Percentiles rank a stretch among this genome's conserved stretches.
These are phyloP conservation scores for Apocrypta bakeri DNA, from an alignment of 1,140 invertebrate species.

Conservation along the genomic window DNA sequence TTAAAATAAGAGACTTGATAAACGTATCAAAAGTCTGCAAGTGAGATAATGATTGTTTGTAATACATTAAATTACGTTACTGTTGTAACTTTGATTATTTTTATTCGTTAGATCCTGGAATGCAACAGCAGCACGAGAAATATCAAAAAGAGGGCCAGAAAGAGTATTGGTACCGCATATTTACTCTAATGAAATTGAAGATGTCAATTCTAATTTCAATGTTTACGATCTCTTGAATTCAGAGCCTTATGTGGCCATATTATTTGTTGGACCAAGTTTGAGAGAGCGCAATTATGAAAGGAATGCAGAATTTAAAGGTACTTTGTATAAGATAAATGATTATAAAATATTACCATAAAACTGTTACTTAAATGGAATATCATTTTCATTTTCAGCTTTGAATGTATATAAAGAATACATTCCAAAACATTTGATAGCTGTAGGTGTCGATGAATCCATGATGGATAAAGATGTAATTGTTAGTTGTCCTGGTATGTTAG, in stretches of 20 bases:
- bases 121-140: neutral
- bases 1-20: constrained; percentile 21
- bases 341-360: too few relatives aligned
- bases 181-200: too few relatives aligned
- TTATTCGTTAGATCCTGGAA: constrained; percentile 15
- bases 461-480: constrained; percentile 8
- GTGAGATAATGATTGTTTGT: neutral
- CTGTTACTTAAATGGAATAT: too few relatives aligned
- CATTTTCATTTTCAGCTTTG: constrained; percentile 4
- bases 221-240: neutral
- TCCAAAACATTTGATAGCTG: neutral
- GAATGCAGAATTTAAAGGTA: constrained; percentile 18
- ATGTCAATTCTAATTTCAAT: neutral
- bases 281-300: neutral
- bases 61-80: neutral
- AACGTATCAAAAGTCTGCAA: neutral
- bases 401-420: constrained; percentile 19
- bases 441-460: constrained; percentile 17
- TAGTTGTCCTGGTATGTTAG: neutral
- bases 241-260: neutral
- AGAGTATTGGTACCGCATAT: neutral
- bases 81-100: neutral
- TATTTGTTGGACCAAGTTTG: constrained; percentile 23
- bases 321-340: neutral
- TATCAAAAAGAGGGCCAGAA: constrained; percentile 16